These are phyloP conservation scores for Macrobrachium nipponense DNA, from an alignment of 1,140 invertebrate species.

Conservation along the genomic window DNA sequence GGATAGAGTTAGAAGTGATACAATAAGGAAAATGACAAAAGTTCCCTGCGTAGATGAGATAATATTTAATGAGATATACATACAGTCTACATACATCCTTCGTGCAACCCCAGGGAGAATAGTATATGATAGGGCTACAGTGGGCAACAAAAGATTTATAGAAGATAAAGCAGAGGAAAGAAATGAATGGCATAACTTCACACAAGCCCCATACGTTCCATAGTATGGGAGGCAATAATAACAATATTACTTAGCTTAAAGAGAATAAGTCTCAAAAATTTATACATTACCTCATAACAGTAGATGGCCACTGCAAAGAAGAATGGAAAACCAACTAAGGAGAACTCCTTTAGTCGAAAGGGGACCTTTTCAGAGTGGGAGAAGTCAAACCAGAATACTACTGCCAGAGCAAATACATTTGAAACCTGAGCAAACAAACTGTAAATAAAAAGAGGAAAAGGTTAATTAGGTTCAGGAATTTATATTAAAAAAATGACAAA, in stretches of 20 bases:
- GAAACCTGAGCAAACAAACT: slow-evolving; percentile 68
- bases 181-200: not conserved
- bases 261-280: not conserved
- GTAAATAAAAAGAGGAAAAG: slow-evolving; percentile 35
- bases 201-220: not conserved
- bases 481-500: not conserved
- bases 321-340: slow-evolving; percentile 70
- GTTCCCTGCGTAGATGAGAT: no score
- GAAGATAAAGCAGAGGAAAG: not conserved
- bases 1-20: no score
- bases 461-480: not conserved
- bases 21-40: no score
- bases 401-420: slow-evolving; percentile 70
- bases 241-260: not conserved
- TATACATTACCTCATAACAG: slow-evolving; percentile 69
- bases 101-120: no score
- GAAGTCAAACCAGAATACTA: slow-evolving; percentile 73
- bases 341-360: slow-evolving; percentile 70
- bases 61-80: no score
- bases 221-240: not conserved
- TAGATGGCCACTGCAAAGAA: slow-evolving; percentile 71
- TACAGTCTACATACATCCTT: no score
- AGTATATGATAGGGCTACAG: no score
- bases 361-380: slow-evolving; percentile 69
- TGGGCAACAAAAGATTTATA: no score